Percentiles rank a stretch among this genome's conserved stretches.
These are phyloP conservation scores for Dolichopus griseipennis DNA, from an alignment of 2,888 invertebrate genomes.

Conservation along the genomic window DNA sequence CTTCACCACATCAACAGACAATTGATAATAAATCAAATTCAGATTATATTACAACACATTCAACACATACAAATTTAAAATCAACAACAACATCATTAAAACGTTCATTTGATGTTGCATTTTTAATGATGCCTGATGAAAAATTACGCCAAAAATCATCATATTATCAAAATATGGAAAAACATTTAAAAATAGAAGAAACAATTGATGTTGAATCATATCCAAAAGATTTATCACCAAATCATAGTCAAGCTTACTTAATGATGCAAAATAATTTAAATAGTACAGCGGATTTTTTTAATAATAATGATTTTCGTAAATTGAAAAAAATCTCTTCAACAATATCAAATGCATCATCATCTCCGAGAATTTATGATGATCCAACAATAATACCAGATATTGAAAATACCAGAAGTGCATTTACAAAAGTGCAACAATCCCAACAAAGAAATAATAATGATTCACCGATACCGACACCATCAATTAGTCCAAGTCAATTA, in stretches of 20 bases:
- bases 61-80: conserved; percentile 41
- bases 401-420: conserved; percentile 61
- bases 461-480: conserved; percentile 51
- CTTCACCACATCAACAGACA: conserved; percentile 23
- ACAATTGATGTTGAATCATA: conserved; percentile 34
- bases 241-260: conserved; percentile 16
- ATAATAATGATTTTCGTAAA: conserved; percentile 33
- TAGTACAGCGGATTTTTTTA: conserved; percentile 30
- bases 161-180: conserved; percentile 38
- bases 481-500: conserved; percentile 66
- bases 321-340: conserved; percentile 34
- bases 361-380: conserved; percentile 40
- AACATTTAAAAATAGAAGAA: conserved; percentile 45
- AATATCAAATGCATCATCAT: conserved; percentile 15
- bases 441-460: conserved; percentile 26
- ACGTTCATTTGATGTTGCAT: conserved; percentile 83
- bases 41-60: conserved; percentile 35
- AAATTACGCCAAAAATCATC: conserved; percentile 57
- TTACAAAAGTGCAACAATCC: conserved; percentile 61
- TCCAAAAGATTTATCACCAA: conserved; percentile 42
- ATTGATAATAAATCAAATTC: conserved; percentile 26
- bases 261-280: conserved; percentile 11
- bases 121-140: conserved; percentile 80
- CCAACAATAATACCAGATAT: conserved; percentile 36
- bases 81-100: conserved; percentile 51